phyloP scores from a whole-genome alignment of 2,888 invertebrate genomes.

The Boloria selene region DNA sequence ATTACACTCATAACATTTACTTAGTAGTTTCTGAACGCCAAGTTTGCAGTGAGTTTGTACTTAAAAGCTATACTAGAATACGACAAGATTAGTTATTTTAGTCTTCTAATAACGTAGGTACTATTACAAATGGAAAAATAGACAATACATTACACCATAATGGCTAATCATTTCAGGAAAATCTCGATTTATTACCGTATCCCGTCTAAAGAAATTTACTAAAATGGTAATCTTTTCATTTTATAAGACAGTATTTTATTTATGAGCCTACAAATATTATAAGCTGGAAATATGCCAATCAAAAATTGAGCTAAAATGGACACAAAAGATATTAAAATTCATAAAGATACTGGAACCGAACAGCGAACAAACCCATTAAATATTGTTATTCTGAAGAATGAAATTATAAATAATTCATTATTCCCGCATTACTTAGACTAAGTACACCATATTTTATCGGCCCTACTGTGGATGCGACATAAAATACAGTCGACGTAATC shows the following conservation, averaged over 20 bases:
- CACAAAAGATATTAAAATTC: constrained; percentile 13
- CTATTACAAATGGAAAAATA: constrained; percentile 8
- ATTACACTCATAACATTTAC: constrained; percentile 32
- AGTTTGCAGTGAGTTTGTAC: constrained; percentile 26
- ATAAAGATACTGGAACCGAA: constrained; percentile 18
- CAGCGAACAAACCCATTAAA: constrained; percentile 45
- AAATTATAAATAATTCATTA: constrained; percentile 79
- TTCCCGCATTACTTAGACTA: constrained; percentile 75
- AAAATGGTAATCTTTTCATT: too few species aligned
- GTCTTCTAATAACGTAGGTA: background rate
- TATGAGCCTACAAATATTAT: background rate
- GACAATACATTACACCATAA: background rate
- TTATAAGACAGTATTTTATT: background rate
- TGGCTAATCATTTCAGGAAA: too few species aligned
- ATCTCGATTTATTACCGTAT: too few species aligned
- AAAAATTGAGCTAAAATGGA: constrained; percentile 10
- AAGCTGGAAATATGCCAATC: constrained; percentile 9
- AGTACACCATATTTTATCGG: constrained; percentile 77
- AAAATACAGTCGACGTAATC: constrained; percentile 78
- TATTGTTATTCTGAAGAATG: constrained; percentile 62
- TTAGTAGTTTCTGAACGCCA: constrained; percentile 26
- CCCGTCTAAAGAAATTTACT: too few species aligned
- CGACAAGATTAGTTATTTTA: constrained; percentile 23
- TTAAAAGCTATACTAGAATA: constrained; percentile 21
- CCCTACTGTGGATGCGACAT: constrained; percentile 75